phyloP scores from a whole-genome alignment of 2,888 invertebrate genomes.

The Theretra japonica region DNA sequence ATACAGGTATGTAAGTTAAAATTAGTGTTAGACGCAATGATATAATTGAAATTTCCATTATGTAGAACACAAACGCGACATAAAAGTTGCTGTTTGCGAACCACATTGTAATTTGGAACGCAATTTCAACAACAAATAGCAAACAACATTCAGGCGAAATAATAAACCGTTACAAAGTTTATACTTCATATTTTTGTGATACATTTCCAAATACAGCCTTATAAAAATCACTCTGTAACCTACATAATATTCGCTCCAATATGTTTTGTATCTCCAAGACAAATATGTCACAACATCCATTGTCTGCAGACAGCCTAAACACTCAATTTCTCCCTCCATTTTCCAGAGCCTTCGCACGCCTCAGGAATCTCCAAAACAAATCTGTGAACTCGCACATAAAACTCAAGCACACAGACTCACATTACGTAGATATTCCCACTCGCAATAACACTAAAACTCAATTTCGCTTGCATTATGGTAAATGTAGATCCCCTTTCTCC shows the following conservation, averaged over 20 bases:
- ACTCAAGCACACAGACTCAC: constrained; percentile 8
- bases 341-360: neutral
- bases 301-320: neutral
- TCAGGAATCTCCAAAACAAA: constrained; percentile 11
- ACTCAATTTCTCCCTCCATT: neutral
- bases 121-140: too few species aligned
- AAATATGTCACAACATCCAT: neutral
- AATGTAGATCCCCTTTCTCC: constrained; percentile 4
- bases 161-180: too few species aligned
- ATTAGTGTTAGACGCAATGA: too few species aligned
- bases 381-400: constrained; percentile 7
- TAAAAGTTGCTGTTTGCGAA: too few species aligned
- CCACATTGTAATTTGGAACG: too few species aligned
- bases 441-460: constrained; percentile 21
- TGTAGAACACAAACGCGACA: too few species aligned
- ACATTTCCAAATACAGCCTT: too few species aligned
- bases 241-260: neutral
- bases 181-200: too few species aligned
- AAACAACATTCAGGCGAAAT: too few species aligned
- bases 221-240: too few species aligned
- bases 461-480: constrained; percentile 26
- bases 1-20: too few species aligned
- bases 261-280: neutral
- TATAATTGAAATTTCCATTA: too few species aligned
- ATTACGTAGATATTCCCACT: constrained; percentile 13